Evolutionary conservation across 2,797 vertebrate genomes (phyloP).

Genomic region (Sebastes dallii): DNA sequence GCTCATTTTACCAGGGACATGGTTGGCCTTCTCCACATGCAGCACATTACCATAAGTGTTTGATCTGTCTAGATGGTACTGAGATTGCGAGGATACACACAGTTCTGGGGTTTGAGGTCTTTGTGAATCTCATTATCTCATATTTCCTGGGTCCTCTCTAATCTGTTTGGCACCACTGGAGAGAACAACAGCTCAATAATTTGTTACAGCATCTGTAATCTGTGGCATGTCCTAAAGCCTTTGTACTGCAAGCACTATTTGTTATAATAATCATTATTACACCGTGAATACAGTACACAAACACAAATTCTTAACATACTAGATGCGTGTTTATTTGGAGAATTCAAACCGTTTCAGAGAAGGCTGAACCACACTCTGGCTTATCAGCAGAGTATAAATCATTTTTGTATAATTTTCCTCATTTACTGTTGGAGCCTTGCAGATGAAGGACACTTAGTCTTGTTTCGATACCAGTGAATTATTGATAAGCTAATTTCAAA

Average conservation of each 20-base stretch:
- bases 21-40: not conserved
- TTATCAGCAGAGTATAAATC: slow-evolving; percentile 55
- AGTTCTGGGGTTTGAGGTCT: not conserved
- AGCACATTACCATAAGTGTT: not conserved
- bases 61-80: not conserved
- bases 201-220: not conserved
- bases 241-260: not conserved
- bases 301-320: not conserved
- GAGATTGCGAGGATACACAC: not conserved
- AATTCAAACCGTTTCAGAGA: not conserved
- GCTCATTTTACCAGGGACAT: slow-evolving; percentile 29
- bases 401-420: slow-evolving; percentile 49
- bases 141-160: not conserved
- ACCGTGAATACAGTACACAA: not conserved
- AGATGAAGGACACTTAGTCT: slow-evolving; percentile 76
- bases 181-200: not conserved
- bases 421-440: slow-evolving; percentile 56
- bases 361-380: not conserved
- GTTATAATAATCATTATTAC: not conserved
- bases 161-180: not conserved
- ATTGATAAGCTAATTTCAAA: slow-evolving; percentile 85
- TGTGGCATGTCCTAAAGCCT: not conserved
- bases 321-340: slow-evolving; percentile 3
- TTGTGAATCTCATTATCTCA: not conserved
- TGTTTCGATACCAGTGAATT: slow-evolving; percentile 82